These are phyloP conservation scores for Sesia apiformis DNA, from an alignment of 2,888 invertebrate genomes.

Conservation along the genomic window DNA sequence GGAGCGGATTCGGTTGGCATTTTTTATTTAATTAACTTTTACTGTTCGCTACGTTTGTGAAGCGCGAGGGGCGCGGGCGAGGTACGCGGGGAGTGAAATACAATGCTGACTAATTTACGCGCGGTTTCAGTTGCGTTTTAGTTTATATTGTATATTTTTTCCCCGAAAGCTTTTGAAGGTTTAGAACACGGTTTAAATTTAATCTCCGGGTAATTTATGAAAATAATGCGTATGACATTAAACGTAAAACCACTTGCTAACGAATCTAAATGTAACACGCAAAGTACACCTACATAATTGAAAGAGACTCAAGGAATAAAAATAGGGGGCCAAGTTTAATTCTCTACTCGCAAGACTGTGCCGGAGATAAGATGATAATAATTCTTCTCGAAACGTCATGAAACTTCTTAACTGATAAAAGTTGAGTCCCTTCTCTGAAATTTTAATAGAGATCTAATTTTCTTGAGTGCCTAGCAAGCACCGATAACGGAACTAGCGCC, in stretches of 20 bases:
- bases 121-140: slow-evolving; percentile 41
- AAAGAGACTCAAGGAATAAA: slow-evolving; percentile 40
- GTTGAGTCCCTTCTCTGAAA: slow-evolving; percentile 64
- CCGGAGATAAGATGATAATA: slow-evolving; percentile 66
- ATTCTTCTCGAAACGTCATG: slow-evolving; percentile 68
- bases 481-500: slow-evolving; percentile 39
- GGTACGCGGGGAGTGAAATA: slow-evolving; percentile 29
- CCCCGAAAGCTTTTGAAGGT: not conserved
- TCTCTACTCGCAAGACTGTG: slow-evolving; percentile 44
- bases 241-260: not conserved
- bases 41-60: slow-evolving; percentile 36
- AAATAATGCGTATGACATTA: not conserved
- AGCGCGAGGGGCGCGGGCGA: slow-evolving; percentile 19
- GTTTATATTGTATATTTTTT: slow-evolving; percentile 14
- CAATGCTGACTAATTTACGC: slow-evolving; percentile 61
- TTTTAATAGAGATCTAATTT: slow-evolving; percentile 71
- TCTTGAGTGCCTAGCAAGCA: slow-evolving; percentile 38
- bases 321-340: slow-evolving; percentile 43
- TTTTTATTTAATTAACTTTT: slow-evolving; percentile 63
- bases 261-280: not conserved
- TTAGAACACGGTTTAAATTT: not conserved
- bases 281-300: slow-evolving; percentile 24
- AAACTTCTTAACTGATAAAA: slow-evolving; percentile 73
- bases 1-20: slow-evolving; percentile 50
- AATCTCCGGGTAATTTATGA: not conserved